Conservation (phyloP, 2,888 invertebrate genomes). For the Bugula neritina region DNA sequence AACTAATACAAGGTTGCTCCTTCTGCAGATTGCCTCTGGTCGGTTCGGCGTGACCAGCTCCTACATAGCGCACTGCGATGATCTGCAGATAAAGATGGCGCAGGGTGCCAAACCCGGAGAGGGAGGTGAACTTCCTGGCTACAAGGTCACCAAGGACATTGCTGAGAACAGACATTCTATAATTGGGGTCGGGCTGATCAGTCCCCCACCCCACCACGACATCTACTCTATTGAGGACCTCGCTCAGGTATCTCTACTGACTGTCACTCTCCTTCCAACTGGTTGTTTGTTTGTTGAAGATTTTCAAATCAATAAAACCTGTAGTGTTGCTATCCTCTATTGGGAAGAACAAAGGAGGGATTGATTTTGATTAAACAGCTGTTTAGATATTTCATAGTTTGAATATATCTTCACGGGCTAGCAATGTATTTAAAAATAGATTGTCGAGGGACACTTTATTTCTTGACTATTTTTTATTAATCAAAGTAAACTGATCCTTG, state of each 20-base stretch:
- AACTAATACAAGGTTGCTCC: too few relatives aligned
- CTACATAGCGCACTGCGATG: constrained; percentile 94
- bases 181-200: constrained; percentile 92
- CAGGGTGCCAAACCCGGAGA: constrained; percentile 99
- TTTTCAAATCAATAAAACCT: too few relatives aligned
- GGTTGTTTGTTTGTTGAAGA: neutral
- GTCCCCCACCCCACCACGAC: constrained; percentile 98
- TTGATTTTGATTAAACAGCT: too few relatives aligned
- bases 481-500: too few relatives aligned
- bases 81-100: constrained; percentile 99
- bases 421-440: too few relatives aligned
- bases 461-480: too few relatives aligned
- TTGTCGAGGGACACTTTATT: too few relatives aligned
- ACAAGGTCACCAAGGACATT: constrained; percentile 85
- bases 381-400: too few relatives aligned
- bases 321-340: too few relatives aligned
- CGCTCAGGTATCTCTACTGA: constrained; percentile 66
- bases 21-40: constrained; percentile 77
- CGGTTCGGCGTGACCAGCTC: constrained; percentile 96
- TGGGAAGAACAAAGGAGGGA: too few relatives aligned
- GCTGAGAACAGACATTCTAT: constrained; percentile 92
- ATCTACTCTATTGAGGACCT: constrained; percentile 99
- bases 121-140: constrained; percentile 90
- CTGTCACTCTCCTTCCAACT: neutral
- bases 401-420: too few relatives aligned